Percentiles rank a stretch among this genome's conserved stretches.
phyloP scores from a whole-genome alignment of 2,888 invertebrate species.

The Dasysyrphus tricinctus region DNA sequence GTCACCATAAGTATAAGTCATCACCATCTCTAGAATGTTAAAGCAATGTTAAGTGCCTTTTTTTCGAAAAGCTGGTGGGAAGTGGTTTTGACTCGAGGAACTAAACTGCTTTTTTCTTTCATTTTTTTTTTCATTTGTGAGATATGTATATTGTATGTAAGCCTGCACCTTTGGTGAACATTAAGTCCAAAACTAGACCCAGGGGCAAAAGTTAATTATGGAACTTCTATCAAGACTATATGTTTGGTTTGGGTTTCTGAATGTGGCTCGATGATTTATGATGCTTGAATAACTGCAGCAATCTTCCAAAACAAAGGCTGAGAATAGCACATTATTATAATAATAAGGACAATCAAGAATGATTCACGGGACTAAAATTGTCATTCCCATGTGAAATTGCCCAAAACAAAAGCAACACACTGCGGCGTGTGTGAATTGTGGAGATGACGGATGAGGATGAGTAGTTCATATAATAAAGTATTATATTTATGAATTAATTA shows the following conservation, averaged over 20 bases:
- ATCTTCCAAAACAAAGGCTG: neutral
- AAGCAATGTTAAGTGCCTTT: neutral
- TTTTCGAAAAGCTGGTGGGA: neutral
- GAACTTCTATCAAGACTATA: conserved; percentile 39
- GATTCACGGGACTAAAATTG: conserved; percentile 11
- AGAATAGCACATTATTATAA: neutral
- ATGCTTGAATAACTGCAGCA: conserved; percentile 54
- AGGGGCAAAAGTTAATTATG: conserved; percentile 65
- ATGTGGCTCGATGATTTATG: conserved; percentile 58
- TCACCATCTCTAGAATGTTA: neutral
- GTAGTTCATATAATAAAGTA: neutral
- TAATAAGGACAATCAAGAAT: conserved; percentile 2
- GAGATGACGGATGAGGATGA: neutral
- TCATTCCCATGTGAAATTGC: neutral
- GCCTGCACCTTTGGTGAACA: conserved; percentile 23
- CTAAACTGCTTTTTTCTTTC: neutral
- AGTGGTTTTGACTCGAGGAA: neutral
- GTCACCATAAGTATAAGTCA: conserved; percentile 1
- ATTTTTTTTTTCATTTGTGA: neutral
- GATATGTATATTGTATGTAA: conserved; percentile 5
- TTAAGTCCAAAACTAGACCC: conserved; percentile 63
- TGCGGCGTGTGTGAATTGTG: neutral
- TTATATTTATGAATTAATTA: neutral
- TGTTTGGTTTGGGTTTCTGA: neutral
- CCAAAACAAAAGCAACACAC: neutral